phyloP scores from a whole-genome alignment of 1,140 invertebrate species.

The Leptoteleia sp. region DNA sequence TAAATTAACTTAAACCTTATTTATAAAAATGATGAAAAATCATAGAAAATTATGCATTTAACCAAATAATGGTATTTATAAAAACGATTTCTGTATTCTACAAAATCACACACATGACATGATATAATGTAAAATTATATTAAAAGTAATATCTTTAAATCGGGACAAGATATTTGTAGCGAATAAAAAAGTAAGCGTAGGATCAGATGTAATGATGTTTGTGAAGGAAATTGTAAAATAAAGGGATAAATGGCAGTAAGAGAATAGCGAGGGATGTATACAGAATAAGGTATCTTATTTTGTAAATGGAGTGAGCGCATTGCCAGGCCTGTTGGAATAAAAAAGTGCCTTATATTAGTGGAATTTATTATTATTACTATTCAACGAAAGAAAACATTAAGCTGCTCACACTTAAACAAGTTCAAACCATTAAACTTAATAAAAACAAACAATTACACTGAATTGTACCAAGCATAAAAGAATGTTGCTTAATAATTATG shows the following conservation, averaged over 20 bases:
- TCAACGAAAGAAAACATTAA: not conserved
- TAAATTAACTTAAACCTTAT: slow-evolving; percentile 61
- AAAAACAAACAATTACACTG: too few species aligned
- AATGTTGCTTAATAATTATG: too few species aligned
- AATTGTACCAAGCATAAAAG: too few species aligned
- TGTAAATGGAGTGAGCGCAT: slow-evolving; percentile 75
- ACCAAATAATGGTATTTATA: not conserved
- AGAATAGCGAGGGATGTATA: slow-evolving; percentile 68
- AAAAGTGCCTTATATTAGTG: slow-evolving; percentile 54
- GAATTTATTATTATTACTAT: slow-evolving; percentile 1
- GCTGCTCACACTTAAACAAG: too few species aligned
- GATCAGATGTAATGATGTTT: slow-evolving; percentile 77
- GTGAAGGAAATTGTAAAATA: slow-evolving; percentile 68
- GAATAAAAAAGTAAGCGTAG: slow-evolving; percentile 67
- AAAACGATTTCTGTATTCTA: not conserved
- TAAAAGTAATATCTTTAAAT: slow-evolving; percentile 19
- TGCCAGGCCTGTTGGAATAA: slow-evolving; percentile 78
- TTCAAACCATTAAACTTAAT: too few species aligned
- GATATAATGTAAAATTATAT: slow-evolving; percentile 19
- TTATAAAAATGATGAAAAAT: slow-evolving; percentile 40
- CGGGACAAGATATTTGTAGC: slow-evolving; percentile 1
- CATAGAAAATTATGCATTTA: slow-evolving; percentile 29
- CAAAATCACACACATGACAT: slow-evolving; percentile 15
- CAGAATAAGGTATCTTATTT: slow-evolving; percentile 76
- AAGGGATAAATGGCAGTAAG: slow-evolving; percentile 49